Percentiles rank a stretch among this genome's conserved stretches.
These are phyloP conservation scores for Poecilia velifera DNA, from an alignment of 2,797 vertebrate species.

Conservation along the genomic window DNA sequence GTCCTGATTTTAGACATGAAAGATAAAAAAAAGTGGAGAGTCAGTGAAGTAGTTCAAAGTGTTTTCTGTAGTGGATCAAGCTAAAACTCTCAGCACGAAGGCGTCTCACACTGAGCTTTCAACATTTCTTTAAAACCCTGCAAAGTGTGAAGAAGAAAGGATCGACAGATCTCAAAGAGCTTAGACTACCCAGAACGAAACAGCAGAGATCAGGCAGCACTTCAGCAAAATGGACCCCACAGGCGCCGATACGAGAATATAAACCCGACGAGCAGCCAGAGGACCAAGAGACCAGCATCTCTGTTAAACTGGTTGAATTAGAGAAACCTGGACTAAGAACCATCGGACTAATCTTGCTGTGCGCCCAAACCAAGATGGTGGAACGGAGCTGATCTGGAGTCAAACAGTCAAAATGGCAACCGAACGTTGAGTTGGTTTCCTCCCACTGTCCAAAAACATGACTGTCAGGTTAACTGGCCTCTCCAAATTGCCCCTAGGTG, in stretches of 20 bases:
- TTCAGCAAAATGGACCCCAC: background rate
- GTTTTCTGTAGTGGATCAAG: background rate
- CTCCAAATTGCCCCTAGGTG: too few species aligned
- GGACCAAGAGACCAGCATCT: background rate
- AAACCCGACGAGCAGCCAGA: background rate
- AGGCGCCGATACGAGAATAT: background rate
- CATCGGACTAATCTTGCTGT: background rate
- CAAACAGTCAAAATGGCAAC: background rate
- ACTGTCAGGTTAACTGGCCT: too few species aligned
- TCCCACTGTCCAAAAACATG: too few species aligned
- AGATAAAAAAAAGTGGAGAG: background rate
- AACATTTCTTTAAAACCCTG: background rate
- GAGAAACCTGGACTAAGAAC: background rate
- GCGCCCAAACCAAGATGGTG: background rate
- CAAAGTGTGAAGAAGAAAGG: background rate
- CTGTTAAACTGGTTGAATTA: background rate
- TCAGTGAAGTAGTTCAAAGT: slow-evolving; percentile 1
- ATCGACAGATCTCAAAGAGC: background rate
- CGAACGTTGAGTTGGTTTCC: background rate
- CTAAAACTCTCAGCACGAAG: background rate
- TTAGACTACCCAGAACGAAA: background rate
- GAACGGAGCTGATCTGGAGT: background rate
- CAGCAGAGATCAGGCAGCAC: background rate
- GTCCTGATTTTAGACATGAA: background rate
- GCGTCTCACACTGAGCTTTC: background rate